Percentiles rank a stretch among this genome's conserved stretches.
These are phyloP conservation scores for Agelaius phoeniceus DNA, from an alignment of 2,113 vertebrate species.

Conservation along the genomic window DNA sequence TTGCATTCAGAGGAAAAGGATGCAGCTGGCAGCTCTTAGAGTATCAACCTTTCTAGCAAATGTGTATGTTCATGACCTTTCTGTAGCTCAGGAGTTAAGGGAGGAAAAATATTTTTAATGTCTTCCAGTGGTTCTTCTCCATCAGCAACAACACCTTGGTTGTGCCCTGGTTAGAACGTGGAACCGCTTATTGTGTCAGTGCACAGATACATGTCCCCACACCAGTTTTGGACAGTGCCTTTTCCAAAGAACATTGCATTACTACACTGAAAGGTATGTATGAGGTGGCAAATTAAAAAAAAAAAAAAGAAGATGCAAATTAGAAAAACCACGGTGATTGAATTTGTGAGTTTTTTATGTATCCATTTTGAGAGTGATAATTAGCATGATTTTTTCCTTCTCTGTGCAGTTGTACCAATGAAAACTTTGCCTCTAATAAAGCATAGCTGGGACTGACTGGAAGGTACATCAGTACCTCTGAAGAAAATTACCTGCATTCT, in stretches of 20 bases:
- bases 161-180: slow-evolving; percentile 68
- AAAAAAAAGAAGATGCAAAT: background rate
- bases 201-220: slow-evolving; percentile 58
- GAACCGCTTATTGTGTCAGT: slow-evolving; percentile 74
- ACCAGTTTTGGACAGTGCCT: slow-evolving; percentile 2
- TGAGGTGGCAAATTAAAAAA: background rate
- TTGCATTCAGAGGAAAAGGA: background rate
- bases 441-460: background rate
- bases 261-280: slow-evolving; percentile 75
- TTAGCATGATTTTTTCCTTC: background rate
- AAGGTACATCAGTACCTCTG: background rate
- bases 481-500: background rate
- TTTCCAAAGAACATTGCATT: slow-evolving; percentile 70
- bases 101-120: background rate
- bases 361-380: background rate
- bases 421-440: background rate
- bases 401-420: background rate
- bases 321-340: background rate
- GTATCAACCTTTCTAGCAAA: background rate
- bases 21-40: background rate
- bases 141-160: slow-evolving; percentile 64
- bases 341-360: background rate
- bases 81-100: background rate
- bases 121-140: slow-evolving; percentile 71
- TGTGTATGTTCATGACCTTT: background rate